Evolutionary conservation across 2,797 vertebrate species (phyloP), one percentile per base, ranked within the genome.

Genomic region (Tamandua tetradactyla): DNA sequence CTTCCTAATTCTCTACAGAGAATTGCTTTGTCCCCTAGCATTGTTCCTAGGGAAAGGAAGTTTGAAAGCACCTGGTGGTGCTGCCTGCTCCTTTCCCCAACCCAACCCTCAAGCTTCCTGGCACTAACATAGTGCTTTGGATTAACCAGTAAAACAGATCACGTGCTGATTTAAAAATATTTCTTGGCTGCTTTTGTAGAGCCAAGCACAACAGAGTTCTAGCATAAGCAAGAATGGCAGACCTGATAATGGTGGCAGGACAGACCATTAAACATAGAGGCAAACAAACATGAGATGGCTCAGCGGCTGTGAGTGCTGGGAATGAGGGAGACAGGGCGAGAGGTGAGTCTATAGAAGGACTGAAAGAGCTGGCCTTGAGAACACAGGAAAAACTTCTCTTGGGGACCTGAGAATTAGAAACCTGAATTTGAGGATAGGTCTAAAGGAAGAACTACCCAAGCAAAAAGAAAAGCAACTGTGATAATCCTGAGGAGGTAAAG

Each of bases 41-140:
- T 9, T 9, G 2, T 35, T 80, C 87, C 37, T 23, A 25, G 6
- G 37, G 12, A 47, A 88, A 81, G n/a, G 11, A 32, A 15, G 3
- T n/a, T 35, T 68, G 15, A 22, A 52, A 61, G 8, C 17, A 1
- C 13, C 6, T 0, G n/a, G 4, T 2, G 0, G 5, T 7, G 9
- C 7, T 2, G 1, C 7, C 7, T 5, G 13, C 0, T n/a, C 42
- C 10, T 20, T 12, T 2, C 7, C 12, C 35, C 25, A 6, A 6
- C 17, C 1, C 22, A 7, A 55, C 17, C 2, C 7, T 84, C 22
- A 44, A 15, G 8, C 12, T 25, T 14, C 11, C 1, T 3, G 27
- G 55, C 0, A 22, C 17, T 57, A 66, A 69, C 8, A 5, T 27
- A 35, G 12, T 87, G 18, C n/a, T 59, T 74, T 79, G n/a, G 47